A percentile compares a stretch with the other conserved stretches of the same genome.
Evolutionary conservation across 2,113 vertebrate genomes (phyloP).

Genomic region (Mirza zaza): DNA sequence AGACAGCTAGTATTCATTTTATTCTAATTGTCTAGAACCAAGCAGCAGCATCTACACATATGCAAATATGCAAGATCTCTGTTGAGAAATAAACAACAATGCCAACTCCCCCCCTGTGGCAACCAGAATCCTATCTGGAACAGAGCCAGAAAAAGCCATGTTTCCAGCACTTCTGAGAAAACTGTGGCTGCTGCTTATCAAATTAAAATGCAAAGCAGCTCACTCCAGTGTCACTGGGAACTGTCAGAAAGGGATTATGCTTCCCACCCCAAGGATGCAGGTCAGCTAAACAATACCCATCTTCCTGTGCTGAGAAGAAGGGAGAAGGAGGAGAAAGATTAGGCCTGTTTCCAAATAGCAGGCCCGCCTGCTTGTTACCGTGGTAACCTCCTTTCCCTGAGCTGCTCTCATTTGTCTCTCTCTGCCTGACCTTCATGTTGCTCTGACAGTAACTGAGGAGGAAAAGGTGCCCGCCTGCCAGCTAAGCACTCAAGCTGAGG

Average conservation of each 20-base stretch:
- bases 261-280: slow-evolving; percentile 66
- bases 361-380: slow-evolving; percentile 73
- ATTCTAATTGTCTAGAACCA: slow-evolving; percentile 47
- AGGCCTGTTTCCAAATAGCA: slow-evolving; percentile 77
- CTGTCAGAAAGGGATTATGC: slow-evolving; percentile 59
- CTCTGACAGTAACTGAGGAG: slow-evolving; percentile 73
- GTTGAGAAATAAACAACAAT: slow-evolving; percentile 66
- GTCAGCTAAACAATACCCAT: slow-evolving; percentile 77
- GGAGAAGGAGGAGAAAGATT: slow-evolving; percentile 72
- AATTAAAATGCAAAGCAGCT: slow-evolving; percentile 72
- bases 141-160: slow-evolving; percentile 66
- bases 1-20: not conserved
- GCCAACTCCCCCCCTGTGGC: slow-evolving; percentile 25
- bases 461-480: slow-evolving; percentile 72
- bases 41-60: slow-evolving; percentile 14
- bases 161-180: slow-evolving; percentile 25
- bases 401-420: slow-evolving; percentile 77
- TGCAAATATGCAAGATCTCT: slow-evolving; percentile 56
- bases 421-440: slow-evolving; percentile 78
- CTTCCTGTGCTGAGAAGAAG: slow-evolving; percentile 35
- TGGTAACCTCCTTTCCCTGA: slow-evolving; percentile 75
- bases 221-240: slow-evolving; percentile 58
- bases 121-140: slow-evolving; percentile 71
- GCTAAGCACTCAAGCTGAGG: slow-evolving; percentile 71
- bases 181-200: slow-evolving; percentile 46